Base-by-base conservation (phyloP, 2,797 vertebrate species). In the Natrix natrix region DNA sequence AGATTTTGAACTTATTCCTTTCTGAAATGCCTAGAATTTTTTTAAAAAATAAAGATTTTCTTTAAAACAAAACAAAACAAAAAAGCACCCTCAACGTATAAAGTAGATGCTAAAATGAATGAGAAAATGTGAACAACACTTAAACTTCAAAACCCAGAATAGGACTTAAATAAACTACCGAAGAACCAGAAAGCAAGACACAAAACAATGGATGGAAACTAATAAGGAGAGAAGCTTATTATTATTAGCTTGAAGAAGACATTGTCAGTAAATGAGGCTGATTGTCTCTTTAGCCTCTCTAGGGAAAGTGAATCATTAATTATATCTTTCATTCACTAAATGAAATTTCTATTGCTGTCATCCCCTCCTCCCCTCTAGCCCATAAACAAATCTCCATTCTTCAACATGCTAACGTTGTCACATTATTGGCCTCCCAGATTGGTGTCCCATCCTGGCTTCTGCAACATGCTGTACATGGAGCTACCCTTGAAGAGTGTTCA, bases 11-110 rank as follows among this genome's bases (percentile, higher is more conserved):
- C 96, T 97, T 48, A 91, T 89, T 88, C 98, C 98, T 96, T 97
- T 99, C 91, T 98, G 92, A 92, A 98, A 99, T 3, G 97, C 97
- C 99, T 99, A 95, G 91, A 92, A 94, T n/a, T n/a, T n/a, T n/a
- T n/a, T n/a, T n/a, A n/a, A n/a, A n/a, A n/a, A n/a, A n/a, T 32
- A 94, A 92, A 60, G 0, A 54, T 93, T 86, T 59, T 37, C 20
- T 88, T n/a, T n/a, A 22, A 78, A 43, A 69, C 66, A 32, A 52
- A 90, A 61, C 5, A 48, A 24, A 20, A 43, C 8, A 61, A 20
- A 66, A 93, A 32, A 86, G 7, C 91, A 94, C 93, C 78, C 28
- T 88, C 57, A 24, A 14, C 17, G 10, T 43, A 56, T 1, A 91
- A 90, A 94, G 90, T 10, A 55, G n/a, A 6, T 91, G 28, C 54